phyloP scores from a whole-genome alignment of 2,888 invertebrate species.

The Dione juno region DNA sequence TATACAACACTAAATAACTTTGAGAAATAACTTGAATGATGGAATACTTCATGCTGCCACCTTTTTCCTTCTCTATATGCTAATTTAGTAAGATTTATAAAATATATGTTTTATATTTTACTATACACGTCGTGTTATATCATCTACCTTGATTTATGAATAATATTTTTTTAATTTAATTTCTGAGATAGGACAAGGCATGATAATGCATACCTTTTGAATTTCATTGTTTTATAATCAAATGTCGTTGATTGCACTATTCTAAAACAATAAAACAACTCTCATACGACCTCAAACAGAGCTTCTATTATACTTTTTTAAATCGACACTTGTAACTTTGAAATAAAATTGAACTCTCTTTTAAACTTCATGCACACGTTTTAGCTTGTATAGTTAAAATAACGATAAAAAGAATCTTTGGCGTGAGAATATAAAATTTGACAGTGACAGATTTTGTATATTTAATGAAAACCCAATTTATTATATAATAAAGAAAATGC shows the following conservation, averaged over 20 bases:
- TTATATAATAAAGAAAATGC: neutral
- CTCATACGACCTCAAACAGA: neutral
- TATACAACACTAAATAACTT: neutral
- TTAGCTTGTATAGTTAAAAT: slow-evolving; percentile 11
- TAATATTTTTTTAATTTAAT: too few species aligned
- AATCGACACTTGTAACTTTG: slow-evolving; percentile 15
- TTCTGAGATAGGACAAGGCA: neutral
- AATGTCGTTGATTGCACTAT: neutral
- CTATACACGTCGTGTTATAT: too few species aligned
- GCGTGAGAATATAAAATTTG: neutral
- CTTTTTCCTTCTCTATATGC: too few species aligned
- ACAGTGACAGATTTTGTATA: slow-evolving; percentile 13
- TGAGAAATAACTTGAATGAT: too few species aligned
- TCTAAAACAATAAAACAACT: neutral
- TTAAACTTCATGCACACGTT: neutral
- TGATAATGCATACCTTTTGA: neutral
- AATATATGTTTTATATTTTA: too few species aligned
- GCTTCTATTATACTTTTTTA: neutral
- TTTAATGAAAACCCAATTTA: slow-evolving; percentile 11
- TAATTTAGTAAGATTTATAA: too few species aligned
- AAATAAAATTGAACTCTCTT: neutral
- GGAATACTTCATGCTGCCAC: too few species aligned
- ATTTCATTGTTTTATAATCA: neutral
- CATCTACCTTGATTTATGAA: too few species aligned
- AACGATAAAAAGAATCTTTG: slow-evolving; percentile 3